Conservation (phyloP, 2,113 vertebrate species). For the Podarcis cretensis region DNA sequence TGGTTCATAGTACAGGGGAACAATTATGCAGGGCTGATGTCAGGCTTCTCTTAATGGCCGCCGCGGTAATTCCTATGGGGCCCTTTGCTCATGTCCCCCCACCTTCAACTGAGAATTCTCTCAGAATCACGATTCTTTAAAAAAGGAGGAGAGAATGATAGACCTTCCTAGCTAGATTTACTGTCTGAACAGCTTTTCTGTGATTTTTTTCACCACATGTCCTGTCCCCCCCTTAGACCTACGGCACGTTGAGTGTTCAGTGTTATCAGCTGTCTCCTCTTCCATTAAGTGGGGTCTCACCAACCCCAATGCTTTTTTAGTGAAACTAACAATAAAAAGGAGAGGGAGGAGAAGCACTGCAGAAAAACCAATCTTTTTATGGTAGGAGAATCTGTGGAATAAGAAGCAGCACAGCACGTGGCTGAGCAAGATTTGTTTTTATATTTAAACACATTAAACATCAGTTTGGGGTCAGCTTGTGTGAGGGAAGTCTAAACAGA, state of each 20-base stretch:
- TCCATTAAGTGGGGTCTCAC: background rate
- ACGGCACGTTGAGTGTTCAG: background rate
- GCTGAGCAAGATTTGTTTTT: background rate
- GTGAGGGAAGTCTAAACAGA: background rate
- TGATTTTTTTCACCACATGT: no score
- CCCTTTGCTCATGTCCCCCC: background rate
- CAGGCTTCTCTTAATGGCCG: background rate
- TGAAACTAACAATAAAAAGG: background rate
- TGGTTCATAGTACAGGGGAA: background rate
- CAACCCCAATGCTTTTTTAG: background rate
- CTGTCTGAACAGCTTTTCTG: no score
- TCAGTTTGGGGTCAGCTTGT: background rate
- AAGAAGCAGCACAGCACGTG: no score
- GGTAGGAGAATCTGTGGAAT: background rate
- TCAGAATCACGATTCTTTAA: background rate
- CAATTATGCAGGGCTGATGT: background rate
- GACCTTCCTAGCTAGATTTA: no score
- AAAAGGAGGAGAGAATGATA: background rate
- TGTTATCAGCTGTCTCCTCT: accelerated
- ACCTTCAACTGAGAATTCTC: background rate
- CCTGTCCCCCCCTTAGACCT: no score
- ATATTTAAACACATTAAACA: no score
- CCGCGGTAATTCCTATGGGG: background rate
- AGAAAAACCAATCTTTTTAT: background rate
- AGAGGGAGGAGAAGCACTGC: background rate